Evolutionary conservation across 2,888 invertebrate genomes (phyloP), one percentile per base, ranked within the genome.

Genomic region (Liodrosophila aerea): DNA sequence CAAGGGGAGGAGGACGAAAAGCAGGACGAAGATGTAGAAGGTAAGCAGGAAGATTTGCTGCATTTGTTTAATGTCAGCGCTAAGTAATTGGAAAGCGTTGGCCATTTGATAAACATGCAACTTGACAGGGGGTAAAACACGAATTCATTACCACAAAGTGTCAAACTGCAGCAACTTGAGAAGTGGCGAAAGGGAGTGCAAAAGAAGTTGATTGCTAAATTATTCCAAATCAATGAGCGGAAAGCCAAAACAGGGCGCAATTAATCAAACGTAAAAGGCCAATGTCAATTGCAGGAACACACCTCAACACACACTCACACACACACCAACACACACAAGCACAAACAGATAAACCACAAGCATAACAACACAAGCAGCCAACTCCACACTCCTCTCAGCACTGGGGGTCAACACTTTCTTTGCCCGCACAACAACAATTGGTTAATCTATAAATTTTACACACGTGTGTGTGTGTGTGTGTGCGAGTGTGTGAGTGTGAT

Each of bases 141-240:
- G 44, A 72, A 69, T 78, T 72, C 65, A 82, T 82, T 68, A 30
- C 58, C 75, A 53, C 56, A 54, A 59, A 57, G 51, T 41, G 57
- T 36, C 49, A 52, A 53, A 52, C 22, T 11, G 7, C 16, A 33
- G 31, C 29, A 50, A 12, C 9, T 8, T 45, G 40, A 2, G 36
- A 13, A 13, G 31, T 8, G 4, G 11, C 3, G 1, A 30, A 15
- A 0, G 9, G n/a, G 15, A 3, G 9, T 4, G 8, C 1, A n/a
- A 8, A 11, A 29, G 39, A 46, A 51, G 45, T 18, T 39, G 51
- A 54, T 61, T 64, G 68, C 62, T 74, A 67, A 74, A 74, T 74
- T 64, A 84, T 80, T 70, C 76, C 64, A 60, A 85, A 69, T 66
- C 85, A 78, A 73, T 83, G 80, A 64, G 39, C 72, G 62, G 73